Base-by-base conservation (phyloP, 1,140 invertebrate species). In the Musca domestica region DNA sequence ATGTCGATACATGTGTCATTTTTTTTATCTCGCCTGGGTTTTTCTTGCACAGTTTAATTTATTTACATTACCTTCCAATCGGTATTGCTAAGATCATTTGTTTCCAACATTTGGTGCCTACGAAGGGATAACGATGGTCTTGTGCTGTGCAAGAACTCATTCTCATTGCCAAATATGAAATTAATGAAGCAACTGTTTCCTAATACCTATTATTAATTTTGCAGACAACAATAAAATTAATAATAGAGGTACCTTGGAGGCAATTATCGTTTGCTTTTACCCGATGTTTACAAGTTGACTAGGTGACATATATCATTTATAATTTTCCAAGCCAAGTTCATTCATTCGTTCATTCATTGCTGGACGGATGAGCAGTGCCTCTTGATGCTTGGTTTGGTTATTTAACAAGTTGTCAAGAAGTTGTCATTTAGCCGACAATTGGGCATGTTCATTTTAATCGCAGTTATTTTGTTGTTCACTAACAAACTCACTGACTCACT, bases 391-490 rank as follows among this genome's bases (percentile, higher is more conserved):
- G 7, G 27, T 41, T 65, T n/a, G n/a, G 68, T 69, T 46, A 74
- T 77, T 80, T 80, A 72, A 80, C 77, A 77, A 77, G 74, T 80
- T 80, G 77, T 80, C 77, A 80, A 79, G 34, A 80, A 80, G 74
- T 80, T 80, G 77, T 80, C 77, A 80, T 80, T 80, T 80, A 80
- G 77, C 77, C 77, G 77, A 80, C 77, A 80, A 80, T 79, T 76
- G 79, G 72, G 76, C 76, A 80, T 77, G 77, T 80, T 80, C 75
- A 78, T 74, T 80, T 80, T 80, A 80, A 80, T 80, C 77, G 77
- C 73, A 67, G 77, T 80, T 78, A 74, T 74, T 72, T 77, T 74
- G 63, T 64, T 64, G 25, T 19, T 23, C 9, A n/a, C 49, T 51
- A 22, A 51, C 49, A 64, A 41, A 54, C 49, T 52, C 48, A 66